Evolutionary conservation across 2,888 invertebrate genomes (phyloP).

Genomic region (Lucinisca nassula): DNA sequence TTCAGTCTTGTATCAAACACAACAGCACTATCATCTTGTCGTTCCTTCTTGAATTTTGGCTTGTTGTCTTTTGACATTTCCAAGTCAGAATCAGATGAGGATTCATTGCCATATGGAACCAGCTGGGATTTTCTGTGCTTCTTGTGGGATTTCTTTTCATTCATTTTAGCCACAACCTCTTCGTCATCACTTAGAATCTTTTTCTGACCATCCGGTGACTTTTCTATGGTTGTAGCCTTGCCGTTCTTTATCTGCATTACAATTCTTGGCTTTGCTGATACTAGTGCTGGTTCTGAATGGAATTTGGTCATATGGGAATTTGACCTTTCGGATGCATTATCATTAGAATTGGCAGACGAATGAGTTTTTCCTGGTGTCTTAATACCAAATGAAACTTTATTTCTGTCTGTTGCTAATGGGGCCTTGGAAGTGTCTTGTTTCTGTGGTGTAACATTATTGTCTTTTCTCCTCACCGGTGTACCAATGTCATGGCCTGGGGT

Average conservation of each 20-base stretch:
- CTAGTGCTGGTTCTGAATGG: background rate
- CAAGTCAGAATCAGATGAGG: slow-evolving; percentile 82
- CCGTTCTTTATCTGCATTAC: slow-evolving; percentile 87
- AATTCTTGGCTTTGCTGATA: slow-evolving; percentile 78
- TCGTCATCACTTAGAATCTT: slow-evolving; percentile 76
- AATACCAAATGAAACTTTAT: slow-evolving; percentile 82
- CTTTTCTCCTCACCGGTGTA: slow-evolving; percentile 9
- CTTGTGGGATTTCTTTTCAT: slow-evolving; percentile 45
- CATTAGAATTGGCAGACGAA: background rate
- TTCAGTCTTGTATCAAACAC: slow-evolving; percentile 80
- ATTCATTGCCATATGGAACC: slow-evolving; percentile 87
- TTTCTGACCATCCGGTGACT: slow-evolving; percentile 80
- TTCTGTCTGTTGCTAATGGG: slow-evolving; percentile 76
- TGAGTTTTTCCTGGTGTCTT: slow-evolving; percentile 66
- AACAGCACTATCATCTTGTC: slow-evolving; percentile 48
- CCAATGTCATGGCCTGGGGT: slow-evolving; percentile 56
- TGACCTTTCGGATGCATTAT: background rate
- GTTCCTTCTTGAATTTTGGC: slow-evolving; percentile 11
- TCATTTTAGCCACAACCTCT: slow-evolving; percentile 57
- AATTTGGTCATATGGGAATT: background rate
- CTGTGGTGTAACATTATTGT: background rate
- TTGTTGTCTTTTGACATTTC: slow-evolving; percentile 7
- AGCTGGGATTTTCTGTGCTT: slow-evolving; percentile 68
- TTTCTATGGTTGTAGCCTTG: slow-evolving; percentile 82
- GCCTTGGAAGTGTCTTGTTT: slow-evolving; percentile 8